These are phyloP conservation scores for Scaptomyza polygonia DNA, from an alignment of 2,888 invertebrate species.

Conservation along the genomic window DNA sequence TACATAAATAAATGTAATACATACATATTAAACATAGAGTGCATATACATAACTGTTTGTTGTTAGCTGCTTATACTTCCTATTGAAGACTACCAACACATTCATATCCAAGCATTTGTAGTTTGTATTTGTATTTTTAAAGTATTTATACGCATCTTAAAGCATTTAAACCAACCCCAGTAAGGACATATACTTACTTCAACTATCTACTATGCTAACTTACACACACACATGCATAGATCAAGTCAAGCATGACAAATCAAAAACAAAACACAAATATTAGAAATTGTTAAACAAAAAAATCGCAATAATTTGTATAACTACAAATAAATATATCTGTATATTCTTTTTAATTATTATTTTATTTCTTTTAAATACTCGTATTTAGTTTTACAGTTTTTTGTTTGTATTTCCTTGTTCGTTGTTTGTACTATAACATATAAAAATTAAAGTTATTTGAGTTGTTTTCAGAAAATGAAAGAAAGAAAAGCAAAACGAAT, in stretches of 20 bases:
- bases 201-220: slow-evolving; percentile 26
- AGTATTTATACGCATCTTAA: slow-evolving; percentile 45
- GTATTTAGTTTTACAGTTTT: slow-evolving; percentile 30
- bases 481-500: slow-evolving; percentile 1
- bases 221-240: slow-evolving; percentile 24
- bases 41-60: slow-evolving; percentile 71
- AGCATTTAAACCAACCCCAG: slow-evolving; percentile 22
- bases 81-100: slow-evolving; percentile 76
- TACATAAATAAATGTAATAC: slow-evolving; percentile 4
- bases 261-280: slow-evolving; percentile 6
- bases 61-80: slow-evolving; percentile 80
- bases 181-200: slow-evolving; percentile 29
- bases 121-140: slow-evolving; percentile 71
- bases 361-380: slow-evolving; percentile 1
- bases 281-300: slow-evolving; percentile 44
- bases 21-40: slow-evolving; percentile 55
- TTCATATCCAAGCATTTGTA: slow-evolving; percentile 71
- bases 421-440: slow-evolving; percentile 24
- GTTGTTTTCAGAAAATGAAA: slow-evolving; percentile 26
- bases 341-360: slow-evolving; percentile 1
- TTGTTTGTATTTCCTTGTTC: slow-evolving; percentile 25
- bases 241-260: slow-evolving; percentile 25
- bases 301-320: slow-evolving; percentile 30
- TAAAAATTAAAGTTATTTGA: slow-evolving; percentile 31
- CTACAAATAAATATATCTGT: background rate